Evolutionary conservation across 2,797 vertebrate genomes (phyloP).

Genomic region (Bucorvus abyssinicus): DNA sequence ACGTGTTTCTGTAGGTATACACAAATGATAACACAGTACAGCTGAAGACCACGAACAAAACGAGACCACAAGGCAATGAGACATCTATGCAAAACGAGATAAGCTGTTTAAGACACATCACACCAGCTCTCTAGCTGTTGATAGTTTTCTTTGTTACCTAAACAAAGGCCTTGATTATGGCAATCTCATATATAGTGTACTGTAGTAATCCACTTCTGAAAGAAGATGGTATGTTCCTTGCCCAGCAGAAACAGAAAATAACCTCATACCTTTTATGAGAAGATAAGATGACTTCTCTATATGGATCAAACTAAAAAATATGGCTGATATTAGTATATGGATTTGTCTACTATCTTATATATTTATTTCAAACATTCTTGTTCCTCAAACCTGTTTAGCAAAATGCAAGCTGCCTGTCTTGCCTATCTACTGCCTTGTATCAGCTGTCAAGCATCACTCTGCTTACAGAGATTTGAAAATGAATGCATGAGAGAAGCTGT

Average conservation of each 20-base stretch:
- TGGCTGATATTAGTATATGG: background rate
- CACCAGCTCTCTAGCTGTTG: background rate
- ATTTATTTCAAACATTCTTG: background rate
- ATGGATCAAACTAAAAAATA: background rate
- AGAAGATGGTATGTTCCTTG: background rate
- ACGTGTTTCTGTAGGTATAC: background rate
- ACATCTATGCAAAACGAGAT: background rate
- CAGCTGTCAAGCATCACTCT: background rate
- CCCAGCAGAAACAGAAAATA: background rate
- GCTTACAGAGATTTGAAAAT: slow-evolving; percentile 13
- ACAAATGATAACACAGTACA: background rate
- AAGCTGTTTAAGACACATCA: background rate
- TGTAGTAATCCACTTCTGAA: background rate
- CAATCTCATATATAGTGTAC: background rate
- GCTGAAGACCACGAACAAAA: background rate
- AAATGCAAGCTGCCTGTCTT: background rate
- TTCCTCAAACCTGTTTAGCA: background rate
- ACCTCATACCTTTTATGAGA: background rate
- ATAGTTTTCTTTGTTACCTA: background rate
- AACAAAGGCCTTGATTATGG: background rate
- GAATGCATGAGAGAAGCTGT: slow-evolving; percentile 2
- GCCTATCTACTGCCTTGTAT: background rate
- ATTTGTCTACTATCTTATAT: background rate
- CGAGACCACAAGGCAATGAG: background rate
- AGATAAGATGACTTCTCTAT: background rate